These are phyloP conservation scores for Neogale vison DNA, from an alignment of 2,113 vertebrate genomes.

Conservation along the genomic window DNA sequence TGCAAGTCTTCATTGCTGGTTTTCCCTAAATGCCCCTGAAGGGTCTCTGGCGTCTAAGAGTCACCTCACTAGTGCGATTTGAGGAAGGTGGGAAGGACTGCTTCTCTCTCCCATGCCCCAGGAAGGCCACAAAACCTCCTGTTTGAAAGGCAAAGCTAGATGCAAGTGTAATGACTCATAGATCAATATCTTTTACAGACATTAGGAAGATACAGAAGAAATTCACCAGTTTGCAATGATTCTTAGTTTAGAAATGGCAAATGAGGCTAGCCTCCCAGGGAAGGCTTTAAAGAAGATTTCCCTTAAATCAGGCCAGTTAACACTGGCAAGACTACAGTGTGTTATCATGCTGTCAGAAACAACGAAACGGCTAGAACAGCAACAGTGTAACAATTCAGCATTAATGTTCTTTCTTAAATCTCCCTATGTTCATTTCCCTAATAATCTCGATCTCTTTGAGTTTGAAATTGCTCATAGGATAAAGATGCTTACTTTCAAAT, in stretches of 20 bases:
- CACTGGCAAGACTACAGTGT: not conserved
- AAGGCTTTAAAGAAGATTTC: not conserved
- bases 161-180: not conserved
- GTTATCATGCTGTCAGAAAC: not conserved
- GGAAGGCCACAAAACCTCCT: not conserved
- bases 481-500: conserved; percentile 20
- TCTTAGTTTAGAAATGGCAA: not conserved
- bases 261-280: not conserved
- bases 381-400: not conserved
- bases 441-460: not conserved
- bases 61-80: not conserved
- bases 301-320: not conserved
- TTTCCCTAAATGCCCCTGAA: not conserved
- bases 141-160: conserved; percentile 14
- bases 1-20: not conserved
- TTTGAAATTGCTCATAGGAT: not conserved
- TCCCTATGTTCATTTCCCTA: not conserved
- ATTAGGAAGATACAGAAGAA: not conserved
- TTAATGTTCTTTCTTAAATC: not conserved
- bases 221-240: conserved; percentile 5
- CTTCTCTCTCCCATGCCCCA: not conserved
- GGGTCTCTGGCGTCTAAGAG: not conserved
- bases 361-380: not conserved
- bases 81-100: not conserved
- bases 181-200: conserved; percentile 39